Evolutionary conservation across 1,140 invertebrate genomes (phyloP), one percentile per base, ranked within the genome.

Genomic region (Wiebesia pumilae): DNA sequence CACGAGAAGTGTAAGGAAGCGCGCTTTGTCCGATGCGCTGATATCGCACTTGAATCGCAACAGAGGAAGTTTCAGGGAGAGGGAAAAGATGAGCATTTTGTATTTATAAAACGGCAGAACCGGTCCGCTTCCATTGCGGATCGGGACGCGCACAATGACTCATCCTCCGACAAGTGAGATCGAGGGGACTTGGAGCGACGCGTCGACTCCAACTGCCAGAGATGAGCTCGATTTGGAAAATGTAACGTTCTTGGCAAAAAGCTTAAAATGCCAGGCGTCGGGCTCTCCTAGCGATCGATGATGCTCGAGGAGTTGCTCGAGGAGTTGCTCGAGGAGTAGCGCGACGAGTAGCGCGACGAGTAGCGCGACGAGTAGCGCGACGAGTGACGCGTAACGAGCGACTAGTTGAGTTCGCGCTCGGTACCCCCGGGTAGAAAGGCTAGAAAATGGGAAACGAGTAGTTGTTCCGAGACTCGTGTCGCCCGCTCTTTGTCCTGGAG

Each of bases 91-190:
- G 38, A 71, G 30, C 4, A 71, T 21, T 75, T 75, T n/a, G 75
- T 78, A 78, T 78, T 78, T 78, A 78, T 78, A 82, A 69, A 82
- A 71, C 40, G n/a, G 65, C 80, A 51, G 30, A 78, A 78, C 75
- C 75, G 75, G 75, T 78, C 75, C 10, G 71, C 71, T 75, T 6
- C 38, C 24, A 40, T 38, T 38, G 38, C 35, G 75, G 75, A 47
- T 78, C 75, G 75, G 75, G 51, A 51, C 75, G 27, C 40, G 75
- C 19, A 78, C 43, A 78, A 43, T 78, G 75, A 78, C 75, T 78
- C 75, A 78, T 78, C 75, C 16, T 78, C 43, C 0, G 40, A 43
- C 10, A 78, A 78, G 43, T 30, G 40, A 10, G 73, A 77, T 38
- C 69, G 69, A 73, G 16, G 33, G 69, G 69, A 73, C 12, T 1